Base-by-base conservation (phyloP, 2,797 vertebrate genomes). In the Typhlichthys eigenmanni region DNA sequence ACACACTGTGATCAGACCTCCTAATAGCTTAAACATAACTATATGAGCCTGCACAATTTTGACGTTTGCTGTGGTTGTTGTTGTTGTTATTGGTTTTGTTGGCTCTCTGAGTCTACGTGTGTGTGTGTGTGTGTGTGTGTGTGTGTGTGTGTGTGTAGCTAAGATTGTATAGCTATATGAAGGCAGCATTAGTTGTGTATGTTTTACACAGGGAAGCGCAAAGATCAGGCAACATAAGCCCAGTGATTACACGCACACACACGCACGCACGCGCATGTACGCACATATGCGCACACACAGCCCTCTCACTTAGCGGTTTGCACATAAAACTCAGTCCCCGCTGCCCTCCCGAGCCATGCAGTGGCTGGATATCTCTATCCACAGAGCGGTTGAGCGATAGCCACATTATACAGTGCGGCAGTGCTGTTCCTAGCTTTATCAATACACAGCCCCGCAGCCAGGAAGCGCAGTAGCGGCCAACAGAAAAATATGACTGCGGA, bases 371-470 rank as follows among this genome's bases (percentile, higher is more conserved):
- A 80, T 87, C 85, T 87, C 34, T 81, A 82, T 81, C 71, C 71
- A 58, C 72, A 69, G 68, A 5, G 48, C 72, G 60, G 14, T 71
- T 76, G 84, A 85, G 78, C 58, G 62, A 84, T 82, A 71, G 75
- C 81, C 75, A 60, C 79, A 82, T 87, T 85, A 84, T 81, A 75
- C 81, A 66, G 66, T 19, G 71, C 71, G 71, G 53, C 74, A 38
- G 84, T 79, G 80, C 73, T 63, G 72, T 83, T 81, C 82, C 81
- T 9, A 80, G 82, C 77, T 86, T 88, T 84, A 85, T 88, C 85
- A 86, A 87, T 82, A 86, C 86, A 81, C 60, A 24, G 62, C 78
- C 74, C 77, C 7, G 68, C 62, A 71, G 82, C 81, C 80, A 62
- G 70, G 81, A 82, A 82, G 60, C 5, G 29, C 46, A 14, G 1